Evolutionary conservation across 64 coral and sea anemone species (phyloP), one percentile per base, ranked within the genome.

Genomic region (Stylophora pistillata): DNA sequence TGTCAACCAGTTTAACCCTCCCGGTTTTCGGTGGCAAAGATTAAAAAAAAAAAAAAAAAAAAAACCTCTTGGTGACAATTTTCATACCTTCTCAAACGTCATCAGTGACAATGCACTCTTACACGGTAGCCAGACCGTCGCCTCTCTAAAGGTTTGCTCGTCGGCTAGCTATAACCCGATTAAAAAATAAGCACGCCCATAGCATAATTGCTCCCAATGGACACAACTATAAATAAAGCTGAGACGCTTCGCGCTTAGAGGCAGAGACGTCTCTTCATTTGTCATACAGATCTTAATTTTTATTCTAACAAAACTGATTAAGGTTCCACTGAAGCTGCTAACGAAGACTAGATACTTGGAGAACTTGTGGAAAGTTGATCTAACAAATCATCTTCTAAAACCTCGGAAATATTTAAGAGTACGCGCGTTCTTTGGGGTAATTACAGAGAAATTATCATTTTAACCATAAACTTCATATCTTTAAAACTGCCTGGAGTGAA

Each of bases 371-470:
- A 47, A 47, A 47, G 37, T 47, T 47, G 37, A 47, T 47, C 37
- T 4, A 4, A 47, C 37, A 47, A 47, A 47, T 47, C 37, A 47
- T 47, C 37, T 47, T 47, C 3, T 47, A 7, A 47, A 47, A 47
- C 37, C 37, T 4, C 37, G 37, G 37, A 47, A 3, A 21, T 25
- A 68, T 68, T 68, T 26, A 68, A 21, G 21, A 68, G 64, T 9
- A 25, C 64, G 64, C 26, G 20, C 20, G 61, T 68, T 68, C 64
- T 26, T n/a, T 26, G 0, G 26, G n/a, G 11, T 7, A 2, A 68
- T n/a, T 21, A 52, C 20, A 10, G 1, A 52, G 18, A 76, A 84
- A 69, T 84, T 84, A 83, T 83, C 79, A 83, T 66, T 83, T 83
- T 52, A 83, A 83, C 69, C 53, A 69, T 34, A 69, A 23, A n/a